These are phyloP conservation scores for Syngnathus typhle DNA, from an alignment of 2,113 vertebrate genomes.

Conservation along the genomic window DNA sequence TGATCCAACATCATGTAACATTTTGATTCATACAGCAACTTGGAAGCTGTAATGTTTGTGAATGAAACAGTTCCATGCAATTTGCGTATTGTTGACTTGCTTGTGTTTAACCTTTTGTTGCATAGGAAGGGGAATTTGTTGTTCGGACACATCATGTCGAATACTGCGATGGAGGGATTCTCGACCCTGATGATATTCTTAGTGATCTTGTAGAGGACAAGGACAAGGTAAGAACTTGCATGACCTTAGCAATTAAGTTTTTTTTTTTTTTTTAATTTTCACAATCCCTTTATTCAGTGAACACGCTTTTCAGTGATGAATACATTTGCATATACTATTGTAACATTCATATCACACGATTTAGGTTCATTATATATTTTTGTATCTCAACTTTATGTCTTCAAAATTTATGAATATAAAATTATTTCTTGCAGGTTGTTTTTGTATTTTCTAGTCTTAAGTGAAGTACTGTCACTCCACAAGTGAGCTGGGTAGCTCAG, in stretches of 20 bases:
- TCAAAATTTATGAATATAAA: constrained; percentile 39
- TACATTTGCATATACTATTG: constrained; percentile 6
- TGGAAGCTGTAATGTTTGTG: not conserved
- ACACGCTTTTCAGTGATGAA: constrained; percentile 29
- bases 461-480: not conserved
- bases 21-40: constrained; percentile 25
- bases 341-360: constrained; percentile 3
- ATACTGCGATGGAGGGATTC: constrained; percentile 92
- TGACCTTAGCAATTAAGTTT: too few species aligned
- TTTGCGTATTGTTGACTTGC: not conserved
- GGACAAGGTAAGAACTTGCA: constrained; percentile 81
- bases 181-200: constrained; percentile 94
- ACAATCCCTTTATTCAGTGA: constrained; percentile 36
- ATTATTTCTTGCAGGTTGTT: constrained; percentile 15
- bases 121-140: constrained; percentile 83
- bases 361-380: constrained; percentile 28
- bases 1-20: constrained; percentile 28
- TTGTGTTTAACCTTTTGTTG: constrained; percentile 3
- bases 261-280: constrained; percentile 19
- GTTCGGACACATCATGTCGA: constrained; percentile 94
- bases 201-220: constrained; percentile 95
- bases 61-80: not conserved
- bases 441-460: too few species aligned
- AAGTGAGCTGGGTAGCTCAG: not conserved
- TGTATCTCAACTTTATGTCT: constrained; percentile 18